Base-by-base conservation (phyloP, 2,113 vertebrate species). In the Illadopsis cleaveri region DNA sequence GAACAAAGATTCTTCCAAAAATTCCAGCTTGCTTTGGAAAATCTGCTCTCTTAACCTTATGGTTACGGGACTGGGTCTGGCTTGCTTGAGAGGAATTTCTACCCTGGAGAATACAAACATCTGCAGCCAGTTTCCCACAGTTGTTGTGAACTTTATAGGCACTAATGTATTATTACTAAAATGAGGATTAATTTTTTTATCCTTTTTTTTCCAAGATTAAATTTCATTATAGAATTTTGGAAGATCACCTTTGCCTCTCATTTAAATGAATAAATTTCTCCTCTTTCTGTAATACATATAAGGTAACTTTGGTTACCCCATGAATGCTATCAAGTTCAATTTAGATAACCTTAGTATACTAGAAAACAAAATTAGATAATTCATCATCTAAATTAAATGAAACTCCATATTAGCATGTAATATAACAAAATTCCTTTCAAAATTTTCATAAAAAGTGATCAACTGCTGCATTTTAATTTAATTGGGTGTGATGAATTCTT, bases 371-470 rank as follows among this genome's bases (percentile, higher is more conserved):
- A 83, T 50, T 8, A 69, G 83, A 50, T 85, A 89, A 93, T 90
- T 81, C 23, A 86, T 93, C 92, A 84, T 50, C 53, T 90, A 66
- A 90, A 95, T 90, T 79, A 90, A 85, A 91, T 94, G 86, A 82
- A 95, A 91, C 64, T 60, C 35, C 31, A 5, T 73, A 70, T 93
- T 95, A 89, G 53, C 42, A 38, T 76, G 22, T 66, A 79, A 64
- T 76, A 42, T 16, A 85, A 94, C 53, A 93, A 84, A 86, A 84
- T 66, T 79, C 50, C n/a, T 78, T 94, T 35, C 25, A 82, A 57
- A 85, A 81, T 85, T 93, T 91, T 60, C 78, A 48, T 89, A 60
- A 93, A 72, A 86, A 60, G 40, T 78, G 73, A 89, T 89, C 40
- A 79, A n/a, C 15, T 71, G 47, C 73, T 93, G 73, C 20, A 7